Base-by-base conservation (phyloP, 2,888 invertebrate species). In the Cephus pulcher region DNA sequence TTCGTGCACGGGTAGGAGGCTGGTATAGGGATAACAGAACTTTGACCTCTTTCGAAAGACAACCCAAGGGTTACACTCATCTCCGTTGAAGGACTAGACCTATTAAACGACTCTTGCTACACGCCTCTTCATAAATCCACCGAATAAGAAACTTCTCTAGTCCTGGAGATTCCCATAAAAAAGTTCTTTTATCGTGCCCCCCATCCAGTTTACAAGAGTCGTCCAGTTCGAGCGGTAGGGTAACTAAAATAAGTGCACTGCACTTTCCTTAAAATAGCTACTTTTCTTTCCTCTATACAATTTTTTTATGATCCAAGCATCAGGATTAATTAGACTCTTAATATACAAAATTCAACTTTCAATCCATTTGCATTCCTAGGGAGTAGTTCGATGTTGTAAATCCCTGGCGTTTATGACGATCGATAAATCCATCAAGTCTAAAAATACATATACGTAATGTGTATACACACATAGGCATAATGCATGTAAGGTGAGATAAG, bases 91-190 rank as follows among this genome's bases (percentile, higher is more conserved):
- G 75, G 76, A 85, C 84, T 85, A 81, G 86, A 74, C 80, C 84
- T 82, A 87, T 87, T 84, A 86, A 86, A 84, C 86, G 82, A 76
- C 83, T 86, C 84, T 82, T 82, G 83, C 82, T 80, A 81, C 84
- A 82, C 83, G 79, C 77, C 75, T 71, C 76, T 35, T 74, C 56
- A 34, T 71, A 34, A 71, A 71, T 71, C 34, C 71, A 56, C 56
- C 56, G 56, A 56, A 56, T 56, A 56, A 56, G 56, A 56, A 23
- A 56, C 56, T 56, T 56, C 56, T 56, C 56, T 56, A 56, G 56
- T 56, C 23, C 56, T 56, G 56, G 56, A 56, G 56, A 56, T 23
- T 56, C 56, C 56, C 56, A 56, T 56, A 56, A 56, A 56, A 56
- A 56, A 56, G 1, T 56, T 56, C 56, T 56, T 56, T 56, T 56